These are phyloP conservation scores for Drosophila mimica DNA, from an alignment of 2,888 invertebrate species.

Conservation along the genomic window DNA sequence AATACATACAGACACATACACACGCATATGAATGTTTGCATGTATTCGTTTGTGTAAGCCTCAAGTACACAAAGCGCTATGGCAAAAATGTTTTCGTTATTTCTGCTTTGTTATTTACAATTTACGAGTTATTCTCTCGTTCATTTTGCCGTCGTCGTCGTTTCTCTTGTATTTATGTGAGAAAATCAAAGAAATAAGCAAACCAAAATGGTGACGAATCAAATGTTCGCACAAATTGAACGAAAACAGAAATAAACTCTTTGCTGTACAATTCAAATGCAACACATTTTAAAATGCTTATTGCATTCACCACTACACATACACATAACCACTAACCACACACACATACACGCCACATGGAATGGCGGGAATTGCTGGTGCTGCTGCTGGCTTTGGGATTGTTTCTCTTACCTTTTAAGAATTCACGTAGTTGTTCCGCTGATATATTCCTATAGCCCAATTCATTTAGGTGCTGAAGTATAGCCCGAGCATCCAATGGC, in stretches of 20 bases:
- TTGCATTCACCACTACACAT: slow-evolving; percentile 36
- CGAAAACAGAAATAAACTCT: slow-evolving; percentile 50
- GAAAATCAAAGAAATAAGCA: slow-evolving; percentile 26
- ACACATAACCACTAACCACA: slow-evolving; percentile 15
- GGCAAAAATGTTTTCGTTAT: slow-evolving; percentile 51
- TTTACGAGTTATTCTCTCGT: slow-evolving; percentile 80
- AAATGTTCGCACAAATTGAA: slow-evolving; percentile 40
- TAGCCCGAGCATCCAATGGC: slow-evolving; percentile 89
- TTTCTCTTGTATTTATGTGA: slow-evolving; percentile 34
- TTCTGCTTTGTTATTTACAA: slow-evolving; percentile 70
- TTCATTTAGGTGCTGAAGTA: slow-evolving; percentile 90
- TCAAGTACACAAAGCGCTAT: slow-evolving; percentile 44
- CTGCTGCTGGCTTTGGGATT: slow-evolving; percentile 17
- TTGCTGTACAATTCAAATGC: slow-evolving; percentile 36
- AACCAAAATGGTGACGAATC: slow-evolving; percentile 71
- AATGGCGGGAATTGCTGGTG: slow-evolving; percentile 63
- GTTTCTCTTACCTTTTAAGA: slow-evolving; percentile 89
- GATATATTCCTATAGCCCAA: slow-evolving; percentile 91
- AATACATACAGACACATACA: slow-evolving; percentile 1
- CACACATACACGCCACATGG: slow-evolving; percentile 24
- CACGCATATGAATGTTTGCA: slow-evolving; percentile 12
- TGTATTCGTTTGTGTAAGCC: slow-evolving; percentile 33
- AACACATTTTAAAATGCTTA: slow-evolving; percentile 41
- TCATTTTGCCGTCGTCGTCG: slow-evolving; percentile 42
- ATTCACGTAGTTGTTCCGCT: slow-evolving; percentile 90